A percentile compares a stretch with the other conserved stretches of the same genome.
Conservation (phyloP, 2,797 vertebrate species). For the Mycteria americana region DNA sequence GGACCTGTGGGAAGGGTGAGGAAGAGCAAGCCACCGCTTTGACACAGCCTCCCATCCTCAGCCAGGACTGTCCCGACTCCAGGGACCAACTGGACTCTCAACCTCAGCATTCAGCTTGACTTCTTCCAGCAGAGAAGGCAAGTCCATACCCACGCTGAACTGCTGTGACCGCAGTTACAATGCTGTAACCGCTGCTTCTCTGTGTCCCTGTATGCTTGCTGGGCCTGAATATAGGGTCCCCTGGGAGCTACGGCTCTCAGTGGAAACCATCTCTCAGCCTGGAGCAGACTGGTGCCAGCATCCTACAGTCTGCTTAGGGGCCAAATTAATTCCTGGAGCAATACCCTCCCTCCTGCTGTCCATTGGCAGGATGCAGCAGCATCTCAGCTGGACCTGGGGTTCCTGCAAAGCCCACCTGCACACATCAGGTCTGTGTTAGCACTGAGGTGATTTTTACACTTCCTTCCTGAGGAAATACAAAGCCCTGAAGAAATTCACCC, state of each 20-base stretch:
- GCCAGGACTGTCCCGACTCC: accelerated
- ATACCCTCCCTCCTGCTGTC: not conserved
- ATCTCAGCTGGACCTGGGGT: not conserved
- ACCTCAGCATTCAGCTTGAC: not conserved
- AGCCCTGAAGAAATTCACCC: not conserved
- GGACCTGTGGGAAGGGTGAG: not conserved
- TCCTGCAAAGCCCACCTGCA: not conserved
- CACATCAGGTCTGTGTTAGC: not conserved
- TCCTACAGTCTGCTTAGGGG: not conserved
- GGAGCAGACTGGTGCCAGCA: not conserved
- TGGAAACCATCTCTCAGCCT: not conserved
- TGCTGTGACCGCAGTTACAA: not conserved
- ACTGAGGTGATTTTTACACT: not conserved
- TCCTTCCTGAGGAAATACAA: not conserved
- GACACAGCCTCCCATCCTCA: not conserved
- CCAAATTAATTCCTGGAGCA: not conserved
- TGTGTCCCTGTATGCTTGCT: not conserved
- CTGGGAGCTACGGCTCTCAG: not conserved
- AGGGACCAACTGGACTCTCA: not conserved
- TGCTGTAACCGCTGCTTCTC: not conserved
- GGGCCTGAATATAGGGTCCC: not conserved
- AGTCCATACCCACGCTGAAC: not conserved
- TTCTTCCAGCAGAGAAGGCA: not conserved
- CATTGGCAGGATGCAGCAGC: not conserved
- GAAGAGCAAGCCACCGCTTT: not conserved